Base-by-base conservation (phyloP, 2,888 invertebrate genomes). In the Serrognathus titanus region DNA sequence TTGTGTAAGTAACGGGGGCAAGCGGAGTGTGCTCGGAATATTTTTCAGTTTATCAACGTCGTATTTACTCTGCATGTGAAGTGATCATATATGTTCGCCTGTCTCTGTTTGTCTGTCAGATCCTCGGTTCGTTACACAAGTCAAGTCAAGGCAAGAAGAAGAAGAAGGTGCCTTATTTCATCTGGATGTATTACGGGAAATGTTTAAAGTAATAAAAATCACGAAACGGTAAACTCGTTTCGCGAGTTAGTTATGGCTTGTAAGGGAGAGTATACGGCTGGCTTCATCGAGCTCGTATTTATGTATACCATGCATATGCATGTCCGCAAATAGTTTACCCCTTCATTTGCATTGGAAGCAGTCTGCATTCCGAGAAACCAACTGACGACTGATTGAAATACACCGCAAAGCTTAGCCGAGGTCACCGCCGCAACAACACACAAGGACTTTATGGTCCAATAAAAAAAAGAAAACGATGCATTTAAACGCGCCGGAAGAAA, bases 51-150 rank as follows among this genome's bases (percentile, higher is more conserved):
- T 64, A 63, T 63, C 61, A 63, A 55, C 57, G 60, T 57, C 62
- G 56, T 57, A 48, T 60, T 59, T 61, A 52, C 62, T 59, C 57
- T 51, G 51, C 40, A 41, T 49, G 46, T 39, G 60, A 43, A 52
- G 52, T 53, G 54, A 45, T 65, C 67, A 63, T 62, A 65, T 61
- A 57, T 63, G 64, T 67, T 60, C 62, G 57, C 66, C 62, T 63
- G 46, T 46, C 53, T 53, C 58, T 54, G 40, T 37, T 66, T 69
- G 69, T 69, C 68, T 70, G 68, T 68, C 68, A 70, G 67, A 65
- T 60, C 60, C 65, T 71, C 72, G 69, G 72, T 72, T 72, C 72
- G 72, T 72, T 72, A 72, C 64, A 69, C 70, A 71, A 70, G 70
- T 69, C 69, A 43, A 20, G 43, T 31, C 24, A 31, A 43, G 43